phyloP scores from a whole-genome alignment of 2,888 invertebrate species.

The Acanthacorydalis orientalis region DNA sequence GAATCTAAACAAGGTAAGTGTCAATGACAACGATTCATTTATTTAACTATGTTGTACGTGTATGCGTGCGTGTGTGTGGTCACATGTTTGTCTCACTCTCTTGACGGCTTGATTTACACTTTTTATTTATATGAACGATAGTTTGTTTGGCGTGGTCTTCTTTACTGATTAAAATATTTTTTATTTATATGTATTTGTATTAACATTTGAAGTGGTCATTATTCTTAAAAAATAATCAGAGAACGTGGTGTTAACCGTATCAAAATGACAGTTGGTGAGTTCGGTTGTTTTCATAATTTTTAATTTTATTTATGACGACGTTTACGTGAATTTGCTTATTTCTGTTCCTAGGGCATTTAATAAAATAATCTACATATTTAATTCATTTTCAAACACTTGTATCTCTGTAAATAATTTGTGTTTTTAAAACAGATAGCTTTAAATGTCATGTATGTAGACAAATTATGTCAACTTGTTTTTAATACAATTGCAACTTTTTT shows the following conservation, averaged over 20 bases:
- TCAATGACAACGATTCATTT: background rate
- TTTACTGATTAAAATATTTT: background rate
- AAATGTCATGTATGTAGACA: too few species aligned
- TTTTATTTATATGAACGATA: background rate
- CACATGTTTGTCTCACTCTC: background rate
- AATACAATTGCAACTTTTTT: too few species aligned
- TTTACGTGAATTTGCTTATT: too few species aligned
- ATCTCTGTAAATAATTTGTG: too few species aligned
- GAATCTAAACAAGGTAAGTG: constrained; percentile 26
- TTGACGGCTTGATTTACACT: constrained; percentile 1
- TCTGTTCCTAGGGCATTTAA: too few species aligned
- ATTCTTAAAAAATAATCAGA: background rate
- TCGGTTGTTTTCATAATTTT: background rate
- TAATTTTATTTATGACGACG: too few species aligned
- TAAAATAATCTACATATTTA: too few species aligned
- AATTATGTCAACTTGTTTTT: too few species aligned
- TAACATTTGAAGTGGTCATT: too few species aligned
- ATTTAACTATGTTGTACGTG: background rate
- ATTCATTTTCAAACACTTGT: too few species aligned
- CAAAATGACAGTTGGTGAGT: background rate
- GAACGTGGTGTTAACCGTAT: background rate
- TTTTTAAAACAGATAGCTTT: too few species aligned
- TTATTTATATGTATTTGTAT: background rate
- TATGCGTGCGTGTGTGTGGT: background rate
- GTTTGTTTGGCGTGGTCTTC: background rate